phyloP scores from a whole-genome alignment of 2,888 invertebrate genomes.

The Platerodrilus igneus region DNA sequence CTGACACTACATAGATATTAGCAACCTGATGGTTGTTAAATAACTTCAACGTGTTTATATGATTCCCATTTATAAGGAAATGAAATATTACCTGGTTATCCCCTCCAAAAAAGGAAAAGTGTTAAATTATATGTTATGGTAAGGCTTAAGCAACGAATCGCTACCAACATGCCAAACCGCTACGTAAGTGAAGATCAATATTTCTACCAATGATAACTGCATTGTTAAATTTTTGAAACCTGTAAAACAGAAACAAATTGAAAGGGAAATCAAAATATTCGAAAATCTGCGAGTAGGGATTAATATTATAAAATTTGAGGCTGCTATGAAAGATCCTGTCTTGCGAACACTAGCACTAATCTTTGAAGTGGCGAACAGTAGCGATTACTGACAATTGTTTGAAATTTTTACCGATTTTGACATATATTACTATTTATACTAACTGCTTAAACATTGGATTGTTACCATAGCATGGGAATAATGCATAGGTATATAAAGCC shows the following conservation, averaged over 20 bases:
- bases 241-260: constrained; percentile 99
- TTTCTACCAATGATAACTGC: constrained; percentile 97
- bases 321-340: constrained; percentile 98
- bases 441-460: constrained; percentile 96
- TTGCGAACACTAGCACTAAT: constrained; percentile 97
- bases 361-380: constrained; percentile 99
- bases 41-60: too few relatives aligned
- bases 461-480: constrained; percentile 99
- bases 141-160: too few relatives aligned
- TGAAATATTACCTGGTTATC: too few relatives aligned
- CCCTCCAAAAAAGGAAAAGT: too few relatives aligned
- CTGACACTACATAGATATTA: too few relatives aligned
- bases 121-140: too few relatives aligned
- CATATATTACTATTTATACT: constrained; percentile 98
- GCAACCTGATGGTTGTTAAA: too few relatives aligned
- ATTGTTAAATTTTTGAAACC: constrained; percentile 94
- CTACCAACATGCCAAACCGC: too few relatives aligned
- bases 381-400: constrained; percentile 99
- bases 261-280: constrained; percentile 99
- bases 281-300: constrained; percentile 98
- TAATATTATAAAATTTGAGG: constrained; percentile 96
- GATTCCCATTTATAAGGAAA: too few relatives aligned
- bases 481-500: too few relatives aligned
- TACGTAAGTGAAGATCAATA: constrained; percentile 96
- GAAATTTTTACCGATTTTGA: constrained; percentile 99